Evolutionary conservation across 2,113 vertebrate species (phyloP).

Genomic region (Regulus satrapa): DNA sequence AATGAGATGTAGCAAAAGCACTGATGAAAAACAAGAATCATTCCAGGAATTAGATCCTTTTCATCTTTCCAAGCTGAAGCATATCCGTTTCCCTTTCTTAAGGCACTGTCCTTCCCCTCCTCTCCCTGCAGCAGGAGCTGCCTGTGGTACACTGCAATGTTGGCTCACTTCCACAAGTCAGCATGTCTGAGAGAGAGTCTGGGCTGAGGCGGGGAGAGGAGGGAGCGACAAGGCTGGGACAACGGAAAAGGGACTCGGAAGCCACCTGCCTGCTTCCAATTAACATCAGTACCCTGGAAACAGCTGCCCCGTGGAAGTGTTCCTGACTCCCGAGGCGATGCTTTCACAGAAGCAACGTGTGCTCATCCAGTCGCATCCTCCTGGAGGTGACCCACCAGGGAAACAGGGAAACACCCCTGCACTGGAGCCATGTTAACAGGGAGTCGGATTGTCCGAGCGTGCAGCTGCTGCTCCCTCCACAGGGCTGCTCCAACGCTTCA

Average conservation of each 20-base stretch:
- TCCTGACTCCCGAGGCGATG: neutral
- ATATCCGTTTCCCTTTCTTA: neutral
- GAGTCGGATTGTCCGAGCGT: neutral
- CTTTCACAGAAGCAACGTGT: neutral
- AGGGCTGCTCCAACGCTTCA: neutral
- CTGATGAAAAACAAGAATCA: neutral
- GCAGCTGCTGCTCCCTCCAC: slow-evolving; percentile 14
- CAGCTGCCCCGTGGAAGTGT: neutral
- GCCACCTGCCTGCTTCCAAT: neutral
- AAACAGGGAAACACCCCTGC: neutral
- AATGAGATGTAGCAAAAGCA: neutral
- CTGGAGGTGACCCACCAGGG: neutral
- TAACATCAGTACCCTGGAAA: neutral
- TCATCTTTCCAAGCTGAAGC: neutral
- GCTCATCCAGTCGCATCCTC: neutral
- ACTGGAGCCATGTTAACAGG: neutral
- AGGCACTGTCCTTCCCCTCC: neutral
- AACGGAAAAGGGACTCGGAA: neutral
- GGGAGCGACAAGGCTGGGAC: neutral
- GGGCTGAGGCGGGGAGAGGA: neutral
- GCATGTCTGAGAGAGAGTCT: neutral
- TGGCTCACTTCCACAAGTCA: slow-evolving; percentile 47
- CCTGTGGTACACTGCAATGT: neutral
- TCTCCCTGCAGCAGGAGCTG: neutral
- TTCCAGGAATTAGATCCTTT: neutral